A percentile compares a stretch with the other conserved stretches of the same genome.
These are phyloP conservation scores for Caenorhabditis sulstoni DNA, from an alignment of 2,888 invertebrate genomes.

Conservation along the genomic window DNA sequence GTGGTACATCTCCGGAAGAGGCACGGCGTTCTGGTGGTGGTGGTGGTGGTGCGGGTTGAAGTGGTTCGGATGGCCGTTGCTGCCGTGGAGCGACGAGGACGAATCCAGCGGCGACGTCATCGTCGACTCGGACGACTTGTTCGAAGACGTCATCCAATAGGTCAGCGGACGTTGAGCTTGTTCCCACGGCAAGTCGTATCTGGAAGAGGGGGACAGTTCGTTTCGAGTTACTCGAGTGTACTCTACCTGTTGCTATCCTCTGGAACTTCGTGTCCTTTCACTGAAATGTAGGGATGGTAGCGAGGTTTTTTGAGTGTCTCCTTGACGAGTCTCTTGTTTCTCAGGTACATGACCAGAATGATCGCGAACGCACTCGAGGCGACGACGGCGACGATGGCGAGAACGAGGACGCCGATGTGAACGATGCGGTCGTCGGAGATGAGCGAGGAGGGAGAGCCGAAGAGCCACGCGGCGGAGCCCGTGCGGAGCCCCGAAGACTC, in stretches of 20 bases:
- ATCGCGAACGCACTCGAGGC: slow-evolving; percentile 65
- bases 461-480: slow-evolving; percentile 45
- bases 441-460: slow-evolving; percentile 35
- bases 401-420: slow-evolving; percentile 64
- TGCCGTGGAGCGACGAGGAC: slow-evolving; percentile 58
- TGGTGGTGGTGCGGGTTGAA: slow-evolving; percentile 24
- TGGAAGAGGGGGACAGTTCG: slow-evolving; percentile 31
- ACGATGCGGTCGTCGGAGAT: slow-evolving; percentile 62
- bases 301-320: slow-evolving; percentile 59
- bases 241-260: slow-evolving; percentile 62
- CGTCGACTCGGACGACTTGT: slow-evolving; percentile 61
- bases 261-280: slow-evolving; percentile 56
- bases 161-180: slow-evolving; percentile 62
- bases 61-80: slow-evolving; percentile 21
- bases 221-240: neutral
- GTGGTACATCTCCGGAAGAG: slow-evolving; percentile 43
- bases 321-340: slow-evolving; percentile 62
- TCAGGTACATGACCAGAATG: slow-evolving; percentile 64
- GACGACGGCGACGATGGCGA: slow-evolving; percentile 66
- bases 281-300: slow-evolving; percentile 66
- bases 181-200: slow-evolving; percentile 73
- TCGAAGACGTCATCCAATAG: slow-evolving; percentile 65
- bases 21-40: slow-evolving; percentile 8
- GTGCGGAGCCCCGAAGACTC: slow-evolving; percentile 19
- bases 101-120: slow-evolving; percentile 69